These are phyloP conservation scores for Notothenia coriiceps DNA, from an alignment of 2,113 vertebrate species.

Conservation along the genomic window DNA sequence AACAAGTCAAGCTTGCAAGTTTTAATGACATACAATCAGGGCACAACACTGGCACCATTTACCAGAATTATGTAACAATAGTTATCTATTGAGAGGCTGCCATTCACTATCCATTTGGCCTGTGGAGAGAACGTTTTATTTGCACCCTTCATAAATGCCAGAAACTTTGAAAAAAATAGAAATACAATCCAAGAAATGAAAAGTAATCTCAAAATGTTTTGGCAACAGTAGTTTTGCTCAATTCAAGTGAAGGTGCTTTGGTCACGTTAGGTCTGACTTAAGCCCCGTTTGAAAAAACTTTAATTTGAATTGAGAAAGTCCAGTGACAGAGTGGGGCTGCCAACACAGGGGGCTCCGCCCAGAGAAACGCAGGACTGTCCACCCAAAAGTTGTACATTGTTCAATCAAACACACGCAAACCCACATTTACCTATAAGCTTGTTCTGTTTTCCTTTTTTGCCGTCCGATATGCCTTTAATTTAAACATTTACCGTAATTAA, in stretches of 20 bases:
- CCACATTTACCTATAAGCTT: not conserved
- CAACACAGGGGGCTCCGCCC: not conserved
- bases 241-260: not conserved
- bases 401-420: not conserved
- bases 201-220: not conserved
- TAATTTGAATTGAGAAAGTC: not conserved
- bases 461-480: not conserved
- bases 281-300: not conserved
- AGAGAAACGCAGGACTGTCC: not conserved
- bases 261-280: not conserved
- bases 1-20: constrained; percentile 1
- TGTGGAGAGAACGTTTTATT: too few relatives aligned
- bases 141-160: too few relatives aligned
- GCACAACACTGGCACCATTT: too few relatives aligned
- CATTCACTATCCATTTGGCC: too few relatives aligned
- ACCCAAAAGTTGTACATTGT: not conserved
- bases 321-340: not conserved
- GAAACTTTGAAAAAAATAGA: not conserved
- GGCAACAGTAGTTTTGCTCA: not conserved
- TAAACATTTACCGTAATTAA: too few relatives aligned
- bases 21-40: constrained; percentile 5
- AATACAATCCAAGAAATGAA: constrained; percentile 1
- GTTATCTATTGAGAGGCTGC: too few relatives aligned
- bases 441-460: not conserved
- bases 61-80: too few relatives aligned